phyloP scores from a whole-genome alignment of 2,797 vertebrate species.

The Hydrolagus colliei region DNA sequence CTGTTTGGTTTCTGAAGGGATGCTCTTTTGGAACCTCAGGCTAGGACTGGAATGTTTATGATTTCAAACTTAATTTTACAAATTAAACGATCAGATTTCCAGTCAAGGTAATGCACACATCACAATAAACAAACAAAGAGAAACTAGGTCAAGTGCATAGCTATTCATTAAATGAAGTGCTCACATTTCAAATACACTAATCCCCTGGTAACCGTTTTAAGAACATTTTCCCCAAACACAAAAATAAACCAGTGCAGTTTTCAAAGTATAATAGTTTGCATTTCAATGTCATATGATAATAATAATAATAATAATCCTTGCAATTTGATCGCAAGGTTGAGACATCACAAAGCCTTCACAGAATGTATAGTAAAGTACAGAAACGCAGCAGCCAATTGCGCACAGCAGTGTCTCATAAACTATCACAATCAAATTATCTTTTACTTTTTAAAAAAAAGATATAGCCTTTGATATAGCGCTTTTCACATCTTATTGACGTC shows the following conservation, averaged over 20 bases:
- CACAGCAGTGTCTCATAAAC: too few species aligned
- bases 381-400: too few species aligned
- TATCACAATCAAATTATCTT: too few species aligned
- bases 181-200: background rate
- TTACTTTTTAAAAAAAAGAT: too few species aligned
- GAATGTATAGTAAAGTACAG: too few species aligned
- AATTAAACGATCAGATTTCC: background rate
- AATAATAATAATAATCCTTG: too few species aligned
- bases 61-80: background rate
- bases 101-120: background rate
- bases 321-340: too few species aligned
- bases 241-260: background rate
- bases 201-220: background rate
- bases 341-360: too few species aligned
- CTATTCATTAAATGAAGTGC: background rate
- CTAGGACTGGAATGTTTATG: background rate
- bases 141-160: background rate
- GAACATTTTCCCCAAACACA: background rate
- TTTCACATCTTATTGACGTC: too few species aligned
- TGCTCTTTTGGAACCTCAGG: background rate
- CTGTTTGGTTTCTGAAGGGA: background rate
- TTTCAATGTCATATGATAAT: too few species aligned
- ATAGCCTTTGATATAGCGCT: too few species aligned
- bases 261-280: too few species aligned
- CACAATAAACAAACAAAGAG: background rate